Percentiles rank a stretch among this genome's conserved stretches.
Conservation (phyloP, 2,888 invertebrate genomes). For the Hoplodrina ambigua region DNA sequence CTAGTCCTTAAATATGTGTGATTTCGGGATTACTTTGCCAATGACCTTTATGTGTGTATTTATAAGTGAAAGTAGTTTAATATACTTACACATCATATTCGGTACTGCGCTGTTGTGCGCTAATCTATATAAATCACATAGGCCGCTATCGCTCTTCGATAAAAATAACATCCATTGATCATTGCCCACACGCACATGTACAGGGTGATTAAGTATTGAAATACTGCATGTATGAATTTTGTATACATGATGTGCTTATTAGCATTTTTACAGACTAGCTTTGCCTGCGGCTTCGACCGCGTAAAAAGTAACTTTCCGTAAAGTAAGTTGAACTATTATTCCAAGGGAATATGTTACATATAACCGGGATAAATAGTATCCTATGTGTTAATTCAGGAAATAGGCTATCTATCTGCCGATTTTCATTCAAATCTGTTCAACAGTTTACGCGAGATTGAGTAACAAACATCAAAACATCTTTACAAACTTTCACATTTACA, state of each 20-base stretch:
- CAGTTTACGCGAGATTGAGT: too few relatives aligned
- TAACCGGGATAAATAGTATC: too few relatives aligned
- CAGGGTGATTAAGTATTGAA: slow-evolving; percentile 27
- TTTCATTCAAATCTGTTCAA: too few relatives aligned
- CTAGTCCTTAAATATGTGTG: neutral
- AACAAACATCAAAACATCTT: too few relatives aligned
- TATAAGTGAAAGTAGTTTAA: slow-evolving; percentile 30
- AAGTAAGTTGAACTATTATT: too few relatives aligned
- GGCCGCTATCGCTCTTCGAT: slow-evolving; percentile 56
- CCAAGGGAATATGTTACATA: too few relatives aligned
- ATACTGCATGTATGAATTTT: slow-evolving; percentile 27
- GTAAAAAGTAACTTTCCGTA: too few relatives aligned
- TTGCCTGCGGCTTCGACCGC: too few relatives aligned
- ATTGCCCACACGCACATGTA: slow-evolving; percentile 28
- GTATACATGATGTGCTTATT: slow-evolving; percentile 5
- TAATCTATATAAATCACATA: slow-evolving; percentile 57
- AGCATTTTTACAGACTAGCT: too few relatives aligned
- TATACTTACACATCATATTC: slow-evolving; percentile 34
- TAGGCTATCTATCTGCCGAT: too few relatives aligned
- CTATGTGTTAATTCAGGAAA: too few relatives aligned
- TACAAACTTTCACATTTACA: too few relatives aligned
- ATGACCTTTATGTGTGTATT: slow-evolving; percentile 27
- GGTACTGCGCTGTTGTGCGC: slow-evolving; percentile 29
- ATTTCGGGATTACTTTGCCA: neutral
- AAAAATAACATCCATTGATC: slow-evolving; percentile 54